Evolutionary conservation across 2,113 vertebrate species (phyloP), one percentile per base, ranked within the genome.

Genomic region (Myotis brandtii): DNA sequence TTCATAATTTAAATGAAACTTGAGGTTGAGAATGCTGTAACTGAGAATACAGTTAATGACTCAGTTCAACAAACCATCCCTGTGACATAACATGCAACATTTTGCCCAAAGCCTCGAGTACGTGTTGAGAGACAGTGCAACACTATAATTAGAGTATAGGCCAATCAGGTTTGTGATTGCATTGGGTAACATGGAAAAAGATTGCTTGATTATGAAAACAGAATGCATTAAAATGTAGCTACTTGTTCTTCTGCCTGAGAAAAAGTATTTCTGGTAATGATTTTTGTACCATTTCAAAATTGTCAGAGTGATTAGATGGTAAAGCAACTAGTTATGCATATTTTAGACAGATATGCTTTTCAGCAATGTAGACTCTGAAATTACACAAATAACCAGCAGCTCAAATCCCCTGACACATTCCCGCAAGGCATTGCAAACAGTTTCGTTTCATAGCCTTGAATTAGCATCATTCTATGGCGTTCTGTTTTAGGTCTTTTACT

Each of bases 341-440:
- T 96, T 96, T 97, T 89, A 79, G 67, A 93, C 18, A 72, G 37
- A 91, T 79, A 64, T 25, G 54, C 43, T 52, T 92, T 95, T 89
- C 50, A 75, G 43, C 56, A 59, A 43, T 67, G 18, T 67, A 66
- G 30, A 73, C 82, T 82, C 21, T 93, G 34, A 86, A 84, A 21
- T 93, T 86, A 86, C 12, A 66, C 37, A 95, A 89, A 84, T 76
- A 96, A 56, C n/a, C 43, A 85, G 12, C 76, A 86, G 21, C 20
- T 83, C 20, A 77, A 89, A 94, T 81, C 9, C 40, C n/a, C 12
- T 92, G 30, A 75, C 13, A 91, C 30, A 77, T 87, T 85, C 43
- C 20, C 10, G 0, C 25, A 62, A 77, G 17, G 40, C 86, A 48
- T 92, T 81, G 72, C 59, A 89, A 46, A 84, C 5, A 27, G 32